phyloP scores from a whole-genome alignment of 2,113 vertebrate genomes.

The Elgaria multicarinata region DNA sequence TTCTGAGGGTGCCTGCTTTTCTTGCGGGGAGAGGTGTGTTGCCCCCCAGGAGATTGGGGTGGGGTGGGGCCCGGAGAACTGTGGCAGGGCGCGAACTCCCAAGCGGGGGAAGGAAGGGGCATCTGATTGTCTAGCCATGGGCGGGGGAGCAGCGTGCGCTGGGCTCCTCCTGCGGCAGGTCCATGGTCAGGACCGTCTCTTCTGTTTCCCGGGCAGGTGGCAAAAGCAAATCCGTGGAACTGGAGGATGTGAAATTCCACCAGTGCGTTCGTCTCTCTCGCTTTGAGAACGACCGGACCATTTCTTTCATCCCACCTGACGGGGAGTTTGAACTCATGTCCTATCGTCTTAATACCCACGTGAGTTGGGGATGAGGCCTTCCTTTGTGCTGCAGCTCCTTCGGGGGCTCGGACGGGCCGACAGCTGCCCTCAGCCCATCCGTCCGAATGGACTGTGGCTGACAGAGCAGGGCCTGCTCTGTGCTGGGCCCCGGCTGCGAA shows the following conservation, averaged over 20 bases:
- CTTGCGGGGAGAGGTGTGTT: too few species aligned
- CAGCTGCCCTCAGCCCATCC: too few species aligned
- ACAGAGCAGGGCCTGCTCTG: background rate
- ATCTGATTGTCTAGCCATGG: too few species aligned
- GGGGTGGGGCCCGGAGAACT: too few species aligned
- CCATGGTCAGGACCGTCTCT: background rate
- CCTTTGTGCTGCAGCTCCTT: too few species aligned
- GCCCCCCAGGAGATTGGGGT: too few species aligned
- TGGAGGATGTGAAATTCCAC: constrained; percentile 92
- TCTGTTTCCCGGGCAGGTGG: constrained; percentile 76
- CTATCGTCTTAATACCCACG: constrained; percentile 89
- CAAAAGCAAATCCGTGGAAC: constrained; percentile 90
- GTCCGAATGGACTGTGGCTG: too few species aligned
- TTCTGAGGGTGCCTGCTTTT: too few species aligned
- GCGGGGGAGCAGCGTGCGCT: background rate
- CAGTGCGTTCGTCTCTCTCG: constrained; percentile 90
- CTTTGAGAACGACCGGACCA: constrained; percentile 91
- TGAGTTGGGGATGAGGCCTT: constrained; percentile 64
- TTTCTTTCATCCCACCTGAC: constrained; percentile 90
- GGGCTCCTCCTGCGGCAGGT: accelerated
- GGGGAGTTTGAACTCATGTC: constrained; percentile 94
- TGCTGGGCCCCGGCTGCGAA: too few species aligned
- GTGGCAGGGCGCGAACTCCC: too few species aligned
- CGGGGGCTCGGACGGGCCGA: too few species aligned
- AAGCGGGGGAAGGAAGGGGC: too few species aligned